Percentiles rank a stretch among this genome's conserved stretches.
Conservation (phyloP, 2,888 invertebrate species). For the Cactoblastis cactorum region DNA sequence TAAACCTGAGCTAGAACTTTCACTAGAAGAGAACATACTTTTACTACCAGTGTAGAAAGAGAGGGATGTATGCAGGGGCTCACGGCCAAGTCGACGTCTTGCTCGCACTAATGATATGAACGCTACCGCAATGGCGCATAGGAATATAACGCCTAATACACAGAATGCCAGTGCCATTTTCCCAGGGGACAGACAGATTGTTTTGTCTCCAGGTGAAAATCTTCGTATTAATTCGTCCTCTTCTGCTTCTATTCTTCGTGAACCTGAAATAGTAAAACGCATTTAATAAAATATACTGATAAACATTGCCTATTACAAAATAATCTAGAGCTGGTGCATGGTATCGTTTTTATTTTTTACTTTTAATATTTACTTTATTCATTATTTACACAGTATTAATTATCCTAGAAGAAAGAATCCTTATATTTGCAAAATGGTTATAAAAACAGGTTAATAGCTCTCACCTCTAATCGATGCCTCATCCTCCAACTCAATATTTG, state of each 20-base stretch:
- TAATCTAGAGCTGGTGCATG: too few species aligned
- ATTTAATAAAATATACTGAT: neutral
- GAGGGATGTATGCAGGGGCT: conserved; percentile 72
- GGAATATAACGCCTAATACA: conserved; percentile 84
- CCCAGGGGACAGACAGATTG: conserved; percentile 86
- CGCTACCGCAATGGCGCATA: conserved; percentile 84
- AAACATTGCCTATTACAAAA: too few species aligned
- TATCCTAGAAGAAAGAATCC: too few species aligned
- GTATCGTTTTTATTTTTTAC: too few species aligned
- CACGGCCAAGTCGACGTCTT: conserved; percentile 71
- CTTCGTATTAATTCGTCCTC: conserved; percentile 61
- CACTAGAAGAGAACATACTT: conserved; percentile 81
- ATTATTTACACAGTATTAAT: too few species aligned
- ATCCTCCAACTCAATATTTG: conserved; percentile 86
- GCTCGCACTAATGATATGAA: conserved; percentile 83
- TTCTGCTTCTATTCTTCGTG: conserved; percentile 64
- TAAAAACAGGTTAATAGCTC: neutral
- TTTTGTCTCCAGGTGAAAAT: conserved; percentile 79
- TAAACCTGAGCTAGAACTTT: conserved; percentile 79
- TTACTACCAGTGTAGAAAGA: conserved; percentile 80
- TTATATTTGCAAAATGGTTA: too few species aligned
- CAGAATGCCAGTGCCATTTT: conserved; percentile 88
- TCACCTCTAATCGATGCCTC: conserved; percentile 74
- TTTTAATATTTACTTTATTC: too few species aligned
- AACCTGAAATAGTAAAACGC: too few species aligned